Evolutionary conservation across 2,888 invertebrate species (phyloP).

Genomic region (Drosophila infuscata): DNA sequence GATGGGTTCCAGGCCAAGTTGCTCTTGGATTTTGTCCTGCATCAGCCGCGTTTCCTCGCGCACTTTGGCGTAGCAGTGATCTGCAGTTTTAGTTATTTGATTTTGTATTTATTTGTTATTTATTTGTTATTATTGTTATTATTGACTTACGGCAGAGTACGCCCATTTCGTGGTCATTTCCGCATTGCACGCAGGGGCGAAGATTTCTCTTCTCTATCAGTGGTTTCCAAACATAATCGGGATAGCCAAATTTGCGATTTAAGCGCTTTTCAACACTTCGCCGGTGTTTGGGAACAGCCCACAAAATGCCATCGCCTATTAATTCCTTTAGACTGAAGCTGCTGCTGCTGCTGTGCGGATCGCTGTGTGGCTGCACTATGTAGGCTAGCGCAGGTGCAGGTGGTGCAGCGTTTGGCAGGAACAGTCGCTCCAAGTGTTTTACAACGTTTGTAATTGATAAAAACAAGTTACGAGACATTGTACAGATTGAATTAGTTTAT

Average conservation of each 20-base stretch:
- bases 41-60: slow-evolving; percentile 93
- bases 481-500: slow-evolving; percentile 13
- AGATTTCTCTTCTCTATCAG: slow-evolving; percentile 90
- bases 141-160: slow-evolving; percentile 91
- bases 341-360: slow-evolving; percentile 21
- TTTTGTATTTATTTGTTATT: background rate
- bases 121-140: background rate
- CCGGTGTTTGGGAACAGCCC: slow-evolving; percentile 86
- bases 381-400: slow-evolving; percentile 78
- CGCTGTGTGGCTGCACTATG: slow-evolving; percentile 40
- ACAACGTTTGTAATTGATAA: slow-evolving; percentile 84
- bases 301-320: slow-evolving; percentile 90
- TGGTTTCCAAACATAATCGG: slow-evolving; percentile 89
- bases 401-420: slow-evolving; percentile 82
- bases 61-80: slow-evolving; percentile 93
- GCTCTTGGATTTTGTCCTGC: slow-evolving; percentile 90
- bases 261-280: slow-evolving; percentile 91
- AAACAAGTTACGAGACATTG: slow-evolving; percentile 80
- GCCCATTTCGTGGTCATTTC: slow-evolving; percentile 92
- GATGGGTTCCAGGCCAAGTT: slow-evolving; percentile 90
- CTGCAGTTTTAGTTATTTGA: slow-evolving; percentile 85
- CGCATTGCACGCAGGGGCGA: slow-evolving; percentile 92
- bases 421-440: slow-evolving; percentile 84
- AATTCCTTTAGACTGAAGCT: slow-evolving; percentile 88
- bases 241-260: slow-evolving; percentile 90